Base-by-base conservation (phyloP, 2,797 vertebrate species). In the Austrolebias charrua region DNA sequence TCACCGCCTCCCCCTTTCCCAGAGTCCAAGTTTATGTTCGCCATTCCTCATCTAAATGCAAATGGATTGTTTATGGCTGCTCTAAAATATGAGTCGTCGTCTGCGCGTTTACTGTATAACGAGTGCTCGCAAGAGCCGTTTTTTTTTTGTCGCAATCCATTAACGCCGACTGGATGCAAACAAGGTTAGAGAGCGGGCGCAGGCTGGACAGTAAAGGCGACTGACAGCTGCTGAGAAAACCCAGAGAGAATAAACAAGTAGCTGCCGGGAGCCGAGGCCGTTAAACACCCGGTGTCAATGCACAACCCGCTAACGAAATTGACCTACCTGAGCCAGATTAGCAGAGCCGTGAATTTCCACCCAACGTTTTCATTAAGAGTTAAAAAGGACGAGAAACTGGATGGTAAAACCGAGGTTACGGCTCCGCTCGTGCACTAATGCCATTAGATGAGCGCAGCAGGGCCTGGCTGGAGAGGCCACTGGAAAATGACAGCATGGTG, bases 21-120 rank as follows among this genome's bases (percentile, higher is more conserved):
- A n/a, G 45, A 43, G 60, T 50, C 62, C 11, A 63, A 66, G 74
- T 78, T 79, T 69, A 80, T 72, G 65, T 62, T 58, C 0, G n/a
- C 59, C 64, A 62, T 77, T 73, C 79, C 75, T 87, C 82, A 84
- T 88, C 79, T 88, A 84, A 89, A 89, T 89, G 87, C 84, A 88
- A 89, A 89, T 86, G 69, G 73, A 53, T 68, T 73, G 81, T 86
- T 84, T 82, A 80, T 73, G 63, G 63, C 69, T 18, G 70, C 75
- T 63, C 70, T 82, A 63, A 85, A 87, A 73, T 78, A 71, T 51
- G 69, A 84, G 74, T 65, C 68, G 43, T 28, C 73, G 73, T 68
- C 66, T 78, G 69, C 62, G 72, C 76, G 71, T 79, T 74, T 83
- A 55, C 67, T 51, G 63, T 67, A 77, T 78, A 83, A 85, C 66